Percentiles rank a stretch among this genome's conserved stretches.
Evolutionary conservation across 2,888 invertebrate species (phyloP).

Genomic region (Salpingus planirostris): DNA sequence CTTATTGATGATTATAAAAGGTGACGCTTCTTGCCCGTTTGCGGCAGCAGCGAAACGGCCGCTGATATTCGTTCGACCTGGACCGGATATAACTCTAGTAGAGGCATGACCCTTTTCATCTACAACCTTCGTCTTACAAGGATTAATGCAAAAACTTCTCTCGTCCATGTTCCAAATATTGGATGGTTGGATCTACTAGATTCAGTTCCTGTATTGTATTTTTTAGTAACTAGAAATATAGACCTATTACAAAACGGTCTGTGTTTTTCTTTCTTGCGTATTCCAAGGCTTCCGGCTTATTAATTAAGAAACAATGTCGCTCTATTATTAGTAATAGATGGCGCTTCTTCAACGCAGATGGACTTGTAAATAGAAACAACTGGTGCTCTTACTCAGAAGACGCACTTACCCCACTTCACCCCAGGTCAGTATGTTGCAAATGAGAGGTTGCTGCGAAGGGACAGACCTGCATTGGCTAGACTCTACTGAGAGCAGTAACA

Average conservation of each 20-base stretch:
- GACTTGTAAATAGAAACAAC: not conserved
- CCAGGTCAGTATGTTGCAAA: no score
- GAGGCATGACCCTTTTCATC: slow-evolving; percentile 6
- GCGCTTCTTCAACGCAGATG: not conserved
- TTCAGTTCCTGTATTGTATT: not conserved
- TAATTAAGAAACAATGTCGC: not conserved
- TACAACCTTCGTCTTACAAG: slow-evolving; percentile 8
- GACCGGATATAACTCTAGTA: slow-evolving; percentile 18
- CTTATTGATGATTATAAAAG: not conserved
- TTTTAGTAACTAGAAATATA: not conserved
- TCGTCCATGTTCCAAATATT: slow-evolving; percentile 10
- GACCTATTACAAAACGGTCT: not conserved
- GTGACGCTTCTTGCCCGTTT: slow-evolving; percentile 13
- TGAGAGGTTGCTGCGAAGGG: no score
- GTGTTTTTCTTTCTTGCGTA: slow-evolving; percentile 2
- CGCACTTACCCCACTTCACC: not conserved
- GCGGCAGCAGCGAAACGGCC: slow-evolving; percentile 16
- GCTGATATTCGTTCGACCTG: slow-evolving; percentile 24
- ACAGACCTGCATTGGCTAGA: no score
- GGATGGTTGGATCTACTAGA: slow-evolving; percentile 1
- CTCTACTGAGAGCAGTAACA: no score
- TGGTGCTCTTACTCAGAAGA: not conserved
- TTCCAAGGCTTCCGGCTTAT: slow-evolving; percentile 1
- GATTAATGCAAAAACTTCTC: slow-evolving; percentile 10
- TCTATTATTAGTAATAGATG: not conserved